A percentile compares a stretch with the other conserved stretches of the same genome.
Conservation (phyloP, 2,888 invertebrate genomes). For the Dicroscelio sp. region DNA sequence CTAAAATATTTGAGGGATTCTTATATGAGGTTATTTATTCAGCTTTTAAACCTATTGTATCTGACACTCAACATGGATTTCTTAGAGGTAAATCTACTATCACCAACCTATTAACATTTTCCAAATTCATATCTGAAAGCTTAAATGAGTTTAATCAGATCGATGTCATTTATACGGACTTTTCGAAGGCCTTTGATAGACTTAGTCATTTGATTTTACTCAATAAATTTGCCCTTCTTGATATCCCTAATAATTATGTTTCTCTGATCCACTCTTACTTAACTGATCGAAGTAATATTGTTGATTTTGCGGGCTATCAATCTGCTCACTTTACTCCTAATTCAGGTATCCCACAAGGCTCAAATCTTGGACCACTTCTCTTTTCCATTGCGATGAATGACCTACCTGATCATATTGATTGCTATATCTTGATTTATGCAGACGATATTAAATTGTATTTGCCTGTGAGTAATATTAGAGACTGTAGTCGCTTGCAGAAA, state of each 20-base stretch:
- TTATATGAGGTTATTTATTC: background rate
- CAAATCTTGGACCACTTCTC: constrained; percentile 74
- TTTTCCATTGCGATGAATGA: constrained; percentile 85
- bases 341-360: constrained; percentile 7
- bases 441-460: background rate
- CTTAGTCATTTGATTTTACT: background rate
- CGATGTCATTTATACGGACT: constrained; percentile 21
- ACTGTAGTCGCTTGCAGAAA: background rate
- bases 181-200: constrained; percentile 2
- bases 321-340: background rate
- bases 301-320: background rate
- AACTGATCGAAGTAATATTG: background rate
- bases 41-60: background rate
- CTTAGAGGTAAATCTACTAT: background rate
- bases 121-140: background rate
- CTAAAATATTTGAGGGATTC: background rate
- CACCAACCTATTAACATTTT: background rate
- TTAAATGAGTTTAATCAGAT: constrained; percentile 3
- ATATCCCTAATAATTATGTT: background rate
- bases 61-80: background rate
- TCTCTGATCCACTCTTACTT: background rate
- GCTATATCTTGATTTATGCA: background rate
- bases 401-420: background rate
- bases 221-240: background rate
- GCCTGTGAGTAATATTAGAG: background rate